A percentile compares a stretch with the other conserved stretches of the same genome.
Conservation (phyloP, 2,797 vertebrate genomes). For the Thalassophryne amazonica region DNA sequence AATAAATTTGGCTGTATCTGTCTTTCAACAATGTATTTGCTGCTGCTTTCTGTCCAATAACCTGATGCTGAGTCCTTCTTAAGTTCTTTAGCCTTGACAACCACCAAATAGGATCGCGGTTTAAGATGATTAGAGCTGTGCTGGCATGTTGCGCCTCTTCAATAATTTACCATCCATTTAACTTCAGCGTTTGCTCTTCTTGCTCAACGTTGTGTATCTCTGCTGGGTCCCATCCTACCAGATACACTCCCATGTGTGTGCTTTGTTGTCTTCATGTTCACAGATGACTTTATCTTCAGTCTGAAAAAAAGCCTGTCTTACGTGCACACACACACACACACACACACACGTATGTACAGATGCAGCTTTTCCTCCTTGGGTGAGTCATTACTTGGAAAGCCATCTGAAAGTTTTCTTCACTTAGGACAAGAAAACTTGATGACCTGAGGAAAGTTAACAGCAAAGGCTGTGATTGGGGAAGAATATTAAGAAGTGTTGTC, state of each 20-base stretch:
- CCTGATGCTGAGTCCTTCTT: conserved; percentile 45
- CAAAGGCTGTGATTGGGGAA: neutral
- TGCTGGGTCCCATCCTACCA: conserved; percentile 5
- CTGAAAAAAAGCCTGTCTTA: conserved; percentile 18
- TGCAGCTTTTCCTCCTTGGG: neutral
- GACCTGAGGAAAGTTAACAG: conserved; percentile 29
- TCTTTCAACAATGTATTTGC: conserved; percentile 28
- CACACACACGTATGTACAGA: neutral
- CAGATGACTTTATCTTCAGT: conserved; percentile 13
- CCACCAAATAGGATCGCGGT: conserved; percentile 46
- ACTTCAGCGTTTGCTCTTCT: conserved; percentile 35
- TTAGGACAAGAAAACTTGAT: conserved; percentile 33
- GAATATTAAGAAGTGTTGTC: conserved; percentile 14
- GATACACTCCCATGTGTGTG: conserved; percentile 2
- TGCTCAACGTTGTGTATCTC: conserved; percentile 18
- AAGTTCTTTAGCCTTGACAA: conserved; percentile 53
- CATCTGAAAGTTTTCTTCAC: conserved; percentile 12
- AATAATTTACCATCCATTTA: conserved; percentile 66
- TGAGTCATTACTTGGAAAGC: conserved; percentile 41
- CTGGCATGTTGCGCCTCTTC: conserved; percentile 46
- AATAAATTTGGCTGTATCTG: conserved; percentile 54
- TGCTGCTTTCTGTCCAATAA: conserved; percentile 33
- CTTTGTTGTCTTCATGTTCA: conserved; percentile 17
- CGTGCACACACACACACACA: neutral
- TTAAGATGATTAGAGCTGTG: conserved; percentile 45